phyloP scores from a whole-genome alignment of 2,797 vertebrate species.

The Malacoraja senta region DNA sequence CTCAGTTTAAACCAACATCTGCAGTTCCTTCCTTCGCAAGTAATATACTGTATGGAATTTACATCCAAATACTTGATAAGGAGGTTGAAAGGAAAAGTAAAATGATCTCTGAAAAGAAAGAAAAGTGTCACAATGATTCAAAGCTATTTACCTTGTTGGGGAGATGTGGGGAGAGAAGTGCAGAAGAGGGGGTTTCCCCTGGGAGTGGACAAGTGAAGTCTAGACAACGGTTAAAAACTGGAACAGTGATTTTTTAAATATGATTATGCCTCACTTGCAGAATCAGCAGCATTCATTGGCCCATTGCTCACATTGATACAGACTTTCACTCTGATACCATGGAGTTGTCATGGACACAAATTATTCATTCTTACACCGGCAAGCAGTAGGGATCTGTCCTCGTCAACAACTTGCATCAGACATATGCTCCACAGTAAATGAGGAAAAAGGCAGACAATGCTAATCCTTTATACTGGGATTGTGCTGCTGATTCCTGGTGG shows the following conservation, averaged over 20 bases:
- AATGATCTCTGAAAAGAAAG: not conserved
- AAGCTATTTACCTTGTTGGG: not conserved
- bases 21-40: too few relatives aligned
- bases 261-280: not conserved
- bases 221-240: not conserved
- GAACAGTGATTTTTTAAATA: not conserved
- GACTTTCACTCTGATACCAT: not conserved
- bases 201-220: not conserved
- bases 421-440: not conserved
- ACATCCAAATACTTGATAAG: not conserved
- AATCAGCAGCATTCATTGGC: not conserved
- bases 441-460: not conserved
- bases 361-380: not conserved
- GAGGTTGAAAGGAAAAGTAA: not conserved
- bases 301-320: not conserved
- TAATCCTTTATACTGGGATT: too few relatives aligned
- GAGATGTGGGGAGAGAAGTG: not conserved
- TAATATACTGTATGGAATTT: too few relatives aligned
- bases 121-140: not conserved
- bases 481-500: not conserved
- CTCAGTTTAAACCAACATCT: too few relatives aligned
- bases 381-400: not conserved
- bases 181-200: not conserved
- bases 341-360: not conserved
- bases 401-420: not conserved